These are phyloP conservation scores for Acropternis orthonyx DNA, from an alignment of 2,797 vertebrate genomes.

Conservation along the genomic window DNA sequence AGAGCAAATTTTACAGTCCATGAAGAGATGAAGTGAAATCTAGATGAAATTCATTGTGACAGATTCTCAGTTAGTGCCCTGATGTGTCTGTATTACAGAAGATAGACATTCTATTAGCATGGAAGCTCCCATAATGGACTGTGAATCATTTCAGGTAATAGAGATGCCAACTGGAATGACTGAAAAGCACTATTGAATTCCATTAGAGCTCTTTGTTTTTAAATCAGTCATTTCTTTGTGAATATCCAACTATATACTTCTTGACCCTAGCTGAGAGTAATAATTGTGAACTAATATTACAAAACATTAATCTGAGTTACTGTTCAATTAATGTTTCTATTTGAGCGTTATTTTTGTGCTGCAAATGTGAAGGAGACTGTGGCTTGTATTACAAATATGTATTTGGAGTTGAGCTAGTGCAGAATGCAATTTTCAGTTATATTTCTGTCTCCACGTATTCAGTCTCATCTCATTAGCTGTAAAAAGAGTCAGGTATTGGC, in stretches of 20 bases:
- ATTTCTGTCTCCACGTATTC: slow-evolving; percentile 46
- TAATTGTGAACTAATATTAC: slow-evolving; percentile 83
- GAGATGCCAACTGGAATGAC: slow-evolving; percentile 89
- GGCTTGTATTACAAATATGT: slow-evolving; percentile 52
- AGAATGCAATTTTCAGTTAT: slow-evolving; percentile 49
- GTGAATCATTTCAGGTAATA: slow-evolving; percentile 93
- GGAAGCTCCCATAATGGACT: slow-evolving; percentile 87
- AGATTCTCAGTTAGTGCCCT: slow-evolving; percentile 84
- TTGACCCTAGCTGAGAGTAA: slow-evolving; percentile 80
- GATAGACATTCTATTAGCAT: slow-evolving; percentile 94
- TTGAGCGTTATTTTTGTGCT: slow-evolving; percentile 65
- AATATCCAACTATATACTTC: slow-evolving; percentile 81
- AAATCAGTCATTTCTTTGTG: slow-evolving; percentile 85
- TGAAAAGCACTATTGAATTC: slow-evolving; percentile 86
- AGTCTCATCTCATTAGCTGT: slow-evolving; percentile 36
- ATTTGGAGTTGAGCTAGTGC: slow-evolving; percentile 39
- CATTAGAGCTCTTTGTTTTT: slow-evolving; percentile 90
- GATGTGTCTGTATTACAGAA: slow-evolving; percentile 93
- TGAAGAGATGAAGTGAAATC: slow-evolving; percentile 86
- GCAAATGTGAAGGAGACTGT: slow-evolving; percentile 59
- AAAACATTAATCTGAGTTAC: slow-evolving; percentile 83
- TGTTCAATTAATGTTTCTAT: slow-evolving; percentile 74
- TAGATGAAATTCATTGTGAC: slow-evolving; percentile 87
- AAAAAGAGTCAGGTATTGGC: slow-evolving; percentile 8
- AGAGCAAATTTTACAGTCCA: slow-evolving; percentile 86